Conservation (phyloP, 2,113 vertebrate genomes). For the Balaenoptera acutorostrata region DNA sequence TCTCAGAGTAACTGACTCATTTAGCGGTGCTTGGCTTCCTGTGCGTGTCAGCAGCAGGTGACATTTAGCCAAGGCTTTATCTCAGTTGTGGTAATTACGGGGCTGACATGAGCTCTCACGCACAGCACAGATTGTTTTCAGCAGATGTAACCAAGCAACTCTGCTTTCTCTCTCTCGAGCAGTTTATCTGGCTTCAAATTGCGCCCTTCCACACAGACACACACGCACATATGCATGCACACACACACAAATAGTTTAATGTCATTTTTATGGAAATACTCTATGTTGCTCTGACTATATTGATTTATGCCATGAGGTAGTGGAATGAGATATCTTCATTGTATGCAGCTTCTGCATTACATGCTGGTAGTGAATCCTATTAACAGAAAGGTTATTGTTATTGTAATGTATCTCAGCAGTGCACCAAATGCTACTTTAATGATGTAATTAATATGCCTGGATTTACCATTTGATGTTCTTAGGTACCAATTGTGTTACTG, state of each 20-base stretch:
- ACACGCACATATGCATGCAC: background rate
- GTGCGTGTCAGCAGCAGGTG: conserved; percentile 78
- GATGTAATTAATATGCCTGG: conserved; percentile 80
- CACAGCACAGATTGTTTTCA: conserved; percentile 75
- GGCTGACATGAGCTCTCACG: conserved; percentile 76
- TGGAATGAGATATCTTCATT: conserved; percentile 54
- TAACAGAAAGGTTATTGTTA: conserved; percentile 79
- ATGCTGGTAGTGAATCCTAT: conserved; percentile 63
- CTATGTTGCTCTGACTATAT: conserved; percentile 52
- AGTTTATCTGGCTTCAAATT: conserved; percentile 65
- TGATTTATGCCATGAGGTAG: conserved; percentile 64
- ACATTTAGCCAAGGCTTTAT: conserved; percentile 81
- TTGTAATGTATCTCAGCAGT: conserved; percentile 75
- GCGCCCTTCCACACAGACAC: conserved; percentile 16
- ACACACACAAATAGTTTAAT: background rate
- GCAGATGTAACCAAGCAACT: conserved; percentile 78
- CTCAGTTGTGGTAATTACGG: conserved; percentile 80
- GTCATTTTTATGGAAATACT: conserved; percentile 61
- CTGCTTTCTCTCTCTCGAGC: conserved; percentile 67
- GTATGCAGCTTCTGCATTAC: conserved; percentile 38
- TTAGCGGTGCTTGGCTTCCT: conserved; percentile 72
- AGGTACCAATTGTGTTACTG: conserved; percentile 64
- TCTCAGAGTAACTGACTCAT: conserved; percentile 75
- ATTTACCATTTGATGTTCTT: conserved; percentile 79
- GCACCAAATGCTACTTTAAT: conserved; percentile 78